Evolutionary conservation across 92 coral and sea anemone genomes (phyloP), one percentile per base, ranked within the genome.

Genomic region (Pocillopora grandis): DNA sequence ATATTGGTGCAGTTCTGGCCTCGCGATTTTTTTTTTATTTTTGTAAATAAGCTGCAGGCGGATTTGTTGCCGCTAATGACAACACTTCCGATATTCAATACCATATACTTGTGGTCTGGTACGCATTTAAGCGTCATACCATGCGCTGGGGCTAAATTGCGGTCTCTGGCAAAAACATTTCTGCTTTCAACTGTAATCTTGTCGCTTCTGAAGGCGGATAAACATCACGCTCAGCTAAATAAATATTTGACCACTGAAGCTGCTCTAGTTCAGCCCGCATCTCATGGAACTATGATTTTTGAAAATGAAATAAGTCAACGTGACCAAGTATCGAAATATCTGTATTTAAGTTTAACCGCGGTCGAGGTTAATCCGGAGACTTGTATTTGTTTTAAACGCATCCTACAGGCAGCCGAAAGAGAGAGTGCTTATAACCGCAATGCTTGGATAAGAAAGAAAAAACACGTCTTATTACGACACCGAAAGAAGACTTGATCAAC

Each of bases 81-180:
- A 75, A 16, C n/a, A 66, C 81, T 83, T 83, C 87, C 87, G 87
- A 83, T 62, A 83, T 58, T 33, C 27, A 72, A 83, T 75, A 23
- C 79, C 55, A 12, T 55, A 70, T 60, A 58, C 68, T 20, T 23
- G 56, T 4, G 59, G 85, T 81, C 85, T 71, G 77, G 58, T 64
- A 9, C 66, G 33, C 9, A 13, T 58, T n/a, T n/a, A 57, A 19
- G 48, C 36, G 77, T 48, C 58, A 71, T 59, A 64, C 16, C 70
- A 69, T n/a, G 78, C 63, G 52, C 78, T 16, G 61, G 16, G 42
- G 78, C 70, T 11, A 42, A 36, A 80, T 36, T 58, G 78, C 77
- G 69, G 77, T 72, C 71, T 71, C 42, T 58, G 35, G 60, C 57
- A 6, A 70, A 33, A 42, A 42, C 52, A 70, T 58, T 58, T 81